Percentiles rank a stretch among this genome's conserved stretches.
Conservation (phyloP, 2,888 invertebrate genomes). For the Oligia strigilis region DNA sequence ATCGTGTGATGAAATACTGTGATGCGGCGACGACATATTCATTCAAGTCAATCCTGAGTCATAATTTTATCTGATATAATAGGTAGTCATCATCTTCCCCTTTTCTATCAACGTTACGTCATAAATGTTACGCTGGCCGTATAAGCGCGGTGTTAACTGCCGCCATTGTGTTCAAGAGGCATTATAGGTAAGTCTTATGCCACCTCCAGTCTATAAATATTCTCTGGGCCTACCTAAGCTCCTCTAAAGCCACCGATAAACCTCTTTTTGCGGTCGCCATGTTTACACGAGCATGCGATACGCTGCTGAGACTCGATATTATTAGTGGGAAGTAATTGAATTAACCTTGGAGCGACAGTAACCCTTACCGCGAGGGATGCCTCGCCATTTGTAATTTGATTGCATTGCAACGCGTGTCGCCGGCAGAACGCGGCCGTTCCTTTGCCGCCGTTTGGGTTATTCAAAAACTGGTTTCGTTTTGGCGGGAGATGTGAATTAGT, state of each 20-base stretch:
- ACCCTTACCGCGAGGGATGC: slow-evolving; percentile 83
- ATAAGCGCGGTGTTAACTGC: slow-evolving; percentile 30
- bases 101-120: slow-evolving; percentile 43
- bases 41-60: slow-evolving; percentile 17
- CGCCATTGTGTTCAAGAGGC: slow-evolving; percentile 49
- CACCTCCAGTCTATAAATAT: slow-evolving; percentile 54
- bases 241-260: slow-evolving; percentile 47
- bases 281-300: slow-evolving; percentile 64
- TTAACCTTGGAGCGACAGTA: slow-evolving; percentile 87
- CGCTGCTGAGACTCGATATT: slow-evolving; percentile 74
- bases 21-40: background rate
- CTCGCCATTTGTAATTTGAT: slow-evolving; percentile 76
- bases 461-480: slow-evolving; percentile 47
- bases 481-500: slow-evolving; percentile 57
- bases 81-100: slow-evolving; percentile 32
- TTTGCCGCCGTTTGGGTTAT: slow-evolving; percentile 37
- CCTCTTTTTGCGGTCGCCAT: slow-evolving; percentile 47
- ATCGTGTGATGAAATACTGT: background rate
- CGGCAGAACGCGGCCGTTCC: slow-evolving; percentile 60
- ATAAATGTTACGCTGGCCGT: slow-evolving; percentile 39
- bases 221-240: slow-evolving; percentile 51
- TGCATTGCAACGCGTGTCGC: slow-evolving; percentile 78
- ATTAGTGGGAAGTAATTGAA: slow-evolving; percentile 86
- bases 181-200: slow-evolving; percentile 33
- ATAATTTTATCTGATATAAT: slow-evolving; percentile 6